Conservation (phyloP, 2,888 invertebrate species). For the Gymnocheta viridis region DNA sequence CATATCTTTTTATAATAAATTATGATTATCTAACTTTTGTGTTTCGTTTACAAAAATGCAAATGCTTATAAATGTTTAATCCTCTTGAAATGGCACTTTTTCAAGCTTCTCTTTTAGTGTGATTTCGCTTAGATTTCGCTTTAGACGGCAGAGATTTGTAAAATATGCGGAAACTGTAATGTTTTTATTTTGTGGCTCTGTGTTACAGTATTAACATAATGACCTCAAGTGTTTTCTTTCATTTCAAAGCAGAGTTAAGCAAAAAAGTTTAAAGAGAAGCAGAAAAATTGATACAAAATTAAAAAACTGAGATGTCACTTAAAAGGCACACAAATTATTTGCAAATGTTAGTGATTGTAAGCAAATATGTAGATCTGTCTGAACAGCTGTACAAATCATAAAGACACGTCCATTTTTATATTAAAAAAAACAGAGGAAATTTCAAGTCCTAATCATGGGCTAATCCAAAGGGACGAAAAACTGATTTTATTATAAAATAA, state of each 20-base stretch:
- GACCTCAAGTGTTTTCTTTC: slow-evolving; percentile 64
- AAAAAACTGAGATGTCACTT: neutral
- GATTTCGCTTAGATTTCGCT: neutral
- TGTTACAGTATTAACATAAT: slow-evolving; percentile 61
- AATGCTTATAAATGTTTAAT: slow-evolving; percentile 7
- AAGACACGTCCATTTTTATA: too few species aligned
- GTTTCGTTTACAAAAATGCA: slow-evolving; percentile 17
- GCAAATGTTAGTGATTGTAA: too few species aligned
- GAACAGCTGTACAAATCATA: too few species aligned
- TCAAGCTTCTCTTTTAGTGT: neutral
- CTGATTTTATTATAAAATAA: too few species aligned
- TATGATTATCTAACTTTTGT: slow-evolving; percentile 1
- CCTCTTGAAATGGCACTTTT: slow-evolving; percentile 31
- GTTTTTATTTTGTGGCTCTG: slow-evolving; percentile 19
- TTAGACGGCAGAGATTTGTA: slow-evolving; percentile 6
- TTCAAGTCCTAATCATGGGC: too few species aligned
- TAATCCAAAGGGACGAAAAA: too few species aligned
- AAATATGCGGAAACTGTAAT: slow-evolving; percentile 58
- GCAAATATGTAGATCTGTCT: too few species aligned
- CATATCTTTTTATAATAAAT: neutral
- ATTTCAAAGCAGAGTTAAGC: slow-evolving; percentile 21
- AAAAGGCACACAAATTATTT: neutral
- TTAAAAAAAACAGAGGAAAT: too few species aligned
- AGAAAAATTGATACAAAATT: neutral
- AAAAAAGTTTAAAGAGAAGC: neutral